Percentiles rank a stretch among this genome's conserved stretches.
These are phyloP conservation scores for Campoplex capitator DNA, from an alignment of 2,888 invertebrate genomes.

Conservation along the genomic window DNA sequence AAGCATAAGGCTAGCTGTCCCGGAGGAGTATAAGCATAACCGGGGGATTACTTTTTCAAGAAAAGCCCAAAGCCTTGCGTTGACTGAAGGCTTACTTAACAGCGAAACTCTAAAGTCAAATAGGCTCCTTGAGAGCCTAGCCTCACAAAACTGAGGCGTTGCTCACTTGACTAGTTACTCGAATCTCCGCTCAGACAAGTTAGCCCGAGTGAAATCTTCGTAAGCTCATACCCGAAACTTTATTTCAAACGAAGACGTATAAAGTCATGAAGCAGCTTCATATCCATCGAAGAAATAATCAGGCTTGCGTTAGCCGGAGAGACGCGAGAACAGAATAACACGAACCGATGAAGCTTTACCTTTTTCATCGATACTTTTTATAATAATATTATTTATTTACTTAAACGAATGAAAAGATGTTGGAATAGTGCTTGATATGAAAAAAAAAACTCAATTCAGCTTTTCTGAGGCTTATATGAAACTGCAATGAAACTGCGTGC, in stretches of 20 bases:
- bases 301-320: not conserved
- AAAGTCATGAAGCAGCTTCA: not conserved
- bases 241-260: not conserved
- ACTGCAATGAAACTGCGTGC: too few relatives aligned
- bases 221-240: not conserved
- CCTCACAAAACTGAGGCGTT: conserved; percentile 8
- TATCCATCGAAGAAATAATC: not conserved
- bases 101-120: conserved; percentile 3
- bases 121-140: not conserved
- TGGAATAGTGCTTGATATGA: too few relatives aligned
- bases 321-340: not conserved
- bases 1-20: not conserved
- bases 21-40: conserved; percentile 3
- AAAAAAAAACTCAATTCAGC: not conserved
- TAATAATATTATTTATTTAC: not conserved
- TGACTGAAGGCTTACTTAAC: conserved; percentile 15
- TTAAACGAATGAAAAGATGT: not conserved
- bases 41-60: conserved; percentile 10
- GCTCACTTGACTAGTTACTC: conserved; percentile 13
- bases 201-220: conserved; percentile 2
- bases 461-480: not conserved
- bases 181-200: conserved; percentile 11
- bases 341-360: not conserved
- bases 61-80: not conserved
- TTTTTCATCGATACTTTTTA: not conserved